These are phyloP conservation scores for Hypercompe scribonia DNA, from an alignment of 2,888 invertebrate species.

Conservation along the genomic window DNA sequence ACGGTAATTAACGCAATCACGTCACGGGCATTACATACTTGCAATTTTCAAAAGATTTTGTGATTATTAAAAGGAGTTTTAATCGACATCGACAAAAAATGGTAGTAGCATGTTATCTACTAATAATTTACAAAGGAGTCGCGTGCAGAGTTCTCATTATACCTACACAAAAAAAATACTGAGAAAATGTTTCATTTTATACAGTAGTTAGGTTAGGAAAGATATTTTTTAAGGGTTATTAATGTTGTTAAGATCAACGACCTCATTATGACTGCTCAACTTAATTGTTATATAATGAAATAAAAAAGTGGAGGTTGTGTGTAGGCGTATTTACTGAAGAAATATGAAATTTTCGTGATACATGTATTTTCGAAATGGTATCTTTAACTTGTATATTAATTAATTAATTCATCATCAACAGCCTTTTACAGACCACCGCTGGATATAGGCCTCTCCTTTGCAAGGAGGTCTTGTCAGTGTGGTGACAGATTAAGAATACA, in stretches of 20 bases:
- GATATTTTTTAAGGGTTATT: not conserved
- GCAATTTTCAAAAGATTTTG: not conserved
- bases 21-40: not conserved
- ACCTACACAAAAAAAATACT: slow-evolving; percentile 27
- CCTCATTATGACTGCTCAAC: slow-evolving; percentile 4
- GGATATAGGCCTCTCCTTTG: too few species aligned
- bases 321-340: not conserved
- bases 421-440: too few species aligned
- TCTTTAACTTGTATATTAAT: too few species aligned
- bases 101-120: slow-evolving; percentile 16
- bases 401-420: too few species aligned
- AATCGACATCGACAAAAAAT: slow-evolving; percentile 11
- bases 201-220: slow-evolving; percentile 1
- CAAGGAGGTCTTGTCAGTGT: too few species aligned
- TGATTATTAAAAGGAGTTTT: not conserved
- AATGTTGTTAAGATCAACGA: not conserved
- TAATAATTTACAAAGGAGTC: slow-evolving; percentile 23
- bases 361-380: not conserved
- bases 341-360: not conserved
- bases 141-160: slow-evolving; percentile 37
- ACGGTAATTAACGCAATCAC: not conserved
- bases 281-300: not conserved
- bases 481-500: too few species aligned
- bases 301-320: not conserved
- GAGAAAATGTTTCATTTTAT: slow-evolving; percentile 29